Evolutionary conservation across 2,888 invertebrate genomes (phyloP), one percentile per base, ranked within the genome.

Genomic region (Andrena bicolor): DNA sequence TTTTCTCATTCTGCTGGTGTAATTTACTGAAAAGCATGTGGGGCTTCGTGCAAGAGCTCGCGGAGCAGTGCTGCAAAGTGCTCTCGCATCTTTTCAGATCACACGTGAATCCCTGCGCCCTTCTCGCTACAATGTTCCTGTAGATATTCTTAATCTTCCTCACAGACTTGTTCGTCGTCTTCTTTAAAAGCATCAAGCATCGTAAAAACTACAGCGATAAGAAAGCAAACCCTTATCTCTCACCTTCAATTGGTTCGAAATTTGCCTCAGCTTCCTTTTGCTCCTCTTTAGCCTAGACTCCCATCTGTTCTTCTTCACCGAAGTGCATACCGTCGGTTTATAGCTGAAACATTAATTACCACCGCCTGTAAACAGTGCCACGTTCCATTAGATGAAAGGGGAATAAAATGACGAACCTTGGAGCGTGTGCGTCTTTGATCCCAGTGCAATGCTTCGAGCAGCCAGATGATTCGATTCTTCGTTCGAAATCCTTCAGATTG

Each of bases 41-140:
- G 0, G 70, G 28, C 7, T 83, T 76, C 10, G 30, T 49, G 28
- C 89, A 89, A 5, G 81, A 6, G 13, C 56, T 51, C 30, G 1
- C n/a, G 58, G 73, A 77, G 64, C 88, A 88, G 0, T 86, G 63
- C 30, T 56, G 8, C 35, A 89, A 0, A 0, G 82, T 74, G 63
- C 75, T 87, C 4, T 56, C 51, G 48, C 89, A 88, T 16, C 64
- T 65, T n/a, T 28, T 78, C 2, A 86, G 26, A 7, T 88, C 69
- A 35, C 87, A 88, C 0, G 65, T 66, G 69, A 76, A 89, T n/a
- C 89, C 88, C 2, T 75, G 26, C 7, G 26, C 89, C 23, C 81
- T 61, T 48, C 16, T 83, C 5, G 63, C 28, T 4, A n/a, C n/a
- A 0, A 82, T 7, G 4, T 49, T 32, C 10, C 32, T 58, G 51